phyloP scores from a whole-genome alignment of 2,113 vertebrate genomes.

The Scophthalmus maximus region DNA sequence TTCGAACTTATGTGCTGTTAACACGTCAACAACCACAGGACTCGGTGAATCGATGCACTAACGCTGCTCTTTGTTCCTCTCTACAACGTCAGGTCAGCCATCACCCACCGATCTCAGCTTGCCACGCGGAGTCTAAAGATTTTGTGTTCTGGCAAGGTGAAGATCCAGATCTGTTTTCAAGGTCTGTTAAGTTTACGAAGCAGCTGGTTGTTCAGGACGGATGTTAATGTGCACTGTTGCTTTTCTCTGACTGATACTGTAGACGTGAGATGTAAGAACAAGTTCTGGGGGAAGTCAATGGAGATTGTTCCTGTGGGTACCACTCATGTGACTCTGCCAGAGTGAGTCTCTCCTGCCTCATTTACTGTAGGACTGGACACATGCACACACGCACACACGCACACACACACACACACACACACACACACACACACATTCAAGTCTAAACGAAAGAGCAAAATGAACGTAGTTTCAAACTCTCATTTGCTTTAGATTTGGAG shows the following conservation, averaged over 20 bases:
- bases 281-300: slow-evolving; percentile 99
- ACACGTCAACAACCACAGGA: not conserved
- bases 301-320: slow-evolving; percentile 97
- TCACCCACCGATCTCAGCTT: slow-evolving; percentile 97
- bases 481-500: slow-evolving; percentile 82
- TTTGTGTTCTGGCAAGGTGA: slow-evolving; percentile 97
- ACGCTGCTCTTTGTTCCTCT: slow-evolving; percentile 1
- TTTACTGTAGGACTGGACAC: not conserved
- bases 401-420: not conserved
- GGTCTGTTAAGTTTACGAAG: not conserved
- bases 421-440: slow-evolving; percentile 4
- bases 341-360: slow-evolving; percentile 80
- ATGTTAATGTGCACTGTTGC: not conserved
- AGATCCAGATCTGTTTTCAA: not conserved
- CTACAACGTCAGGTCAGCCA: slow-evolving; percentile 91
- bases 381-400: not conserved
- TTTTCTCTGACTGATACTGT: slow-evolving; percentile 64
- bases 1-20: not conserved
- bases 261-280: slow-evolving; percentile 99
- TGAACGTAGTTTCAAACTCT: not conserved
- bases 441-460: not conserved
- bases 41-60: not conserved
- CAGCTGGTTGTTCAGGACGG: not conserved
- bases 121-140: slow-evolving; percentile 94
- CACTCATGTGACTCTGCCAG: slow-evolving; percentile 90